These are phyloP conservation scores for Lasioglossum calceatum DNA, from an alignment of 2,888 invertebrate genomes.

Conservation along the genomic window DNA sequence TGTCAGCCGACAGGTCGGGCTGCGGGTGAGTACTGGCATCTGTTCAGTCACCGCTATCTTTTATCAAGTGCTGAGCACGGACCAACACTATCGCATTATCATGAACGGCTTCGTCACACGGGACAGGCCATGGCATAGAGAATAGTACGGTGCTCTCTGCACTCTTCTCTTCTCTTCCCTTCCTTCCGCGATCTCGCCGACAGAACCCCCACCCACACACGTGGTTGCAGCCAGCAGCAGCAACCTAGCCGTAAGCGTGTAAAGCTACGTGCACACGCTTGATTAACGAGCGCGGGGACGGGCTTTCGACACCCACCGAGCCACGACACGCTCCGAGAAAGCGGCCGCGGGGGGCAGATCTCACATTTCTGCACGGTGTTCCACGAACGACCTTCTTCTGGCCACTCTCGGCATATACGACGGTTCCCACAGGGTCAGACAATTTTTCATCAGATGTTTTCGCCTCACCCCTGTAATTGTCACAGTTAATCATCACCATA, in stretches of 20 bases:
- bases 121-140: constrained; percentile 66
- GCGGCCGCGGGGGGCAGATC: neutral
- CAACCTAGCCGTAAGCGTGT: constrained; percentile 10
- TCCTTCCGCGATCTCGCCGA: constrained; percentile 55
- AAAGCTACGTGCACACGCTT: constrained; percentile 35
- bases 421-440: neutral
- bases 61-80: constrained; percentile 83
- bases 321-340: neutral
- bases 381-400: neutral
- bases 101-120: constrained; percentile 74
- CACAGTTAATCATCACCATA: neutral
- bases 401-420: neutral
- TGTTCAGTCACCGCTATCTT: constrained; percentile 82
- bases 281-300: constrained; percentile 50
- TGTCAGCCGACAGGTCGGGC: constrained; percentile 71
- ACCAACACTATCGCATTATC: constrained; percentile 81
- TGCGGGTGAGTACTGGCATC: constrained; percentile 77
- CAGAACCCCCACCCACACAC: constrained; percentile 51
- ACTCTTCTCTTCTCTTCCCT: constrained; percentile 55
- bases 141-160: constrained; percentile 58
- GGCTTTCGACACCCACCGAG: constrained; percentile 50
- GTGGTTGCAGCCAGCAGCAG: constrained; percentile 18
- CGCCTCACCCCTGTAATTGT: neutral
- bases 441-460: neutral
- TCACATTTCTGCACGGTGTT: neutral